Conservation (phyloP, 2,888 invertebrate species). For the Theodoxus fluviatilis region DNA sequence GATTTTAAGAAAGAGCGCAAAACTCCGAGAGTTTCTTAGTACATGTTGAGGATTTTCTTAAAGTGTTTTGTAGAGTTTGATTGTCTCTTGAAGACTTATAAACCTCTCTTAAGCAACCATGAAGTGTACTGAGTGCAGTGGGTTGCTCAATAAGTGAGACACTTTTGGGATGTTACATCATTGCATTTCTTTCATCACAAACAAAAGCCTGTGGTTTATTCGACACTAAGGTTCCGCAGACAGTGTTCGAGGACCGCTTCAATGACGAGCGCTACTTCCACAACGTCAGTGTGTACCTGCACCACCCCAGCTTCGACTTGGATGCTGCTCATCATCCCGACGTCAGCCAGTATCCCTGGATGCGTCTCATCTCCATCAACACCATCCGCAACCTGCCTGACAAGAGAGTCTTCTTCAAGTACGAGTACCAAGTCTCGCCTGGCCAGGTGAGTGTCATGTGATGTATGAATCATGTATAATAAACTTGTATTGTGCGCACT, state of each 20-base stretch:
- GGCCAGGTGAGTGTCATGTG: no score
- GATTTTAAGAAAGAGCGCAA: no score
- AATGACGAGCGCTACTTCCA: constrained; percentile 52
- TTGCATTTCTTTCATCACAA: constrained; percentile 27
- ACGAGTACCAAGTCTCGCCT: background rate
- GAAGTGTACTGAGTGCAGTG: no score
- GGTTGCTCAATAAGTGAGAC: no score
- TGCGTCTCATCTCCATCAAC: constrained; percentile 35
- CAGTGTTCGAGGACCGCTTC: constrained; percentile 43
- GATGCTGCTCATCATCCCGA: constrained; percentile 23
- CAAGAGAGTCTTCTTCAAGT: background rate
- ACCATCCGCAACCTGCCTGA: constrained; percentile 26
- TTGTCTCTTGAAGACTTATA: no score
- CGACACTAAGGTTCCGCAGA: constrained; percentile 44
- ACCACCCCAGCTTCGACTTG: constrained; percentile 42
- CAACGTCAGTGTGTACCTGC: constrained; percentile 31
- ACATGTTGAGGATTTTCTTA: no score
- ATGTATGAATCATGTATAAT: no score
- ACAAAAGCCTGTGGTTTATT: constrained; percentile 39
- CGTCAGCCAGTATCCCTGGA: constrained; percentile 35
- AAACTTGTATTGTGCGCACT: no score
- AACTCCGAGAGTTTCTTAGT: no score
- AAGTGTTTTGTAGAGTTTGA: no score
- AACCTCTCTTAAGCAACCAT: no score
- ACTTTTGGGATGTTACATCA: background rate